A percentile compares a stretch with the other conserved stretches of the same genome.
phyloP scores from a whole-genome alignment of 2,113 vertebrate genomes.

The Hyaena hyaena region DNA sequence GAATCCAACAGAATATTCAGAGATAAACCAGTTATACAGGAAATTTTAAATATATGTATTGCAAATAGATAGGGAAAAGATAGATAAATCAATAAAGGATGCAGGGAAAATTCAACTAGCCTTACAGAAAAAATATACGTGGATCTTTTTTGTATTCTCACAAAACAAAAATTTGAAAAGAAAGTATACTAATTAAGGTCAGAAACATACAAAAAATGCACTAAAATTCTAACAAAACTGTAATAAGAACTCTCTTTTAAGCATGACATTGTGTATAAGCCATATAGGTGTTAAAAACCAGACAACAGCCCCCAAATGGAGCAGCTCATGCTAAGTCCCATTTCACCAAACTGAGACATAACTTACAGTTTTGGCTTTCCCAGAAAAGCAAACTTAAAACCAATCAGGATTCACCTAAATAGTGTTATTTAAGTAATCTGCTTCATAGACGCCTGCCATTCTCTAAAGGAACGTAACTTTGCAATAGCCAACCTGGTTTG shows the following conservation, averaged over 20 bases:
- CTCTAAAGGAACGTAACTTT: background rate
- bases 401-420: background rate
- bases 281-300: background rate
- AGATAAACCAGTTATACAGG: background rate
- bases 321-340: background rate
- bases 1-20: background rate
- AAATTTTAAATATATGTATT: background rate
- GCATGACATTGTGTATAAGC: background rate
- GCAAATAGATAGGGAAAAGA: background rate
- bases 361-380: background rate
- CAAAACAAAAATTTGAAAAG: background rate
- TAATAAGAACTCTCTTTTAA: background rate
- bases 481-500: background rate
- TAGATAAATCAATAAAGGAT: background rate
- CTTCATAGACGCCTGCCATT: background rate
- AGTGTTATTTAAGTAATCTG: background rate
- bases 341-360: background rate
- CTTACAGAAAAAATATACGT: background rate
- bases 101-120: background rate
- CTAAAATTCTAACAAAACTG: background rate
- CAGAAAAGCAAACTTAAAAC: background rate
- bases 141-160: background rate
- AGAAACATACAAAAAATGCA: background rate
- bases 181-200: background rate
- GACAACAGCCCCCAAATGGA: background rate